Conservation (phyloP, 1,140 invertebrate genomes). For the Zaprionus ghesquierei region DNA sequence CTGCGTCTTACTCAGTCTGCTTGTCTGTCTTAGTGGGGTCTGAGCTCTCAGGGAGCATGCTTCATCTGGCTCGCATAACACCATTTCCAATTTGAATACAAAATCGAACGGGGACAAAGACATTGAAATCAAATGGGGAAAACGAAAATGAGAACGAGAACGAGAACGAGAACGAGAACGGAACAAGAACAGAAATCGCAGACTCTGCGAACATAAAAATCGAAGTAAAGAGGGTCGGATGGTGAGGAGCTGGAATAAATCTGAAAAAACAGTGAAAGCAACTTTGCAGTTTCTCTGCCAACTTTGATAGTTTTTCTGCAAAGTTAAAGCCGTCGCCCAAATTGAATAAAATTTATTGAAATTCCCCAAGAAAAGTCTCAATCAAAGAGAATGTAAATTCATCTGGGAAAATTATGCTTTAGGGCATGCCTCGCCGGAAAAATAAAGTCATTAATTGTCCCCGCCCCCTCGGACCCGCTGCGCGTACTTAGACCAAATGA, state of each 20-base stretch:
- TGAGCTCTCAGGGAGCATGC: slow-evolving; percentile 34
- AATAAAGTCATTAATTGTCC: slow-evolving; percentile 68
- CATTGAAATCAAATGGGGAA: slow-evolving; percentile 55
- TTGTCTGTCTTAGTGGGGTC: slow-evolving; percentile 4
- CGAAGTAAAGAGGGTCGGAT: no score
- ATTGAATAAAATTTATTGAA: neutral
- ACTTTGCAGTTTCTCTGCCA: slow-evolving; percentile 13
- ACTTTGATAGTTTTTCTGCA: slow-evolving; percentile 5
- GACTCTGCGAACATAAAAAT: neutral
- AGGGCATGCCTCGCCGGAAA: slow-evolving; percentile 5
- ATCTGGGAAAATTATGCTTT: slow-evolving; percentile 9
- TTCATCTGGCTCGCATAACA: slow-evolving; percentile 66
- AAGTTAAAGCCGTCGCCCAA: neutral
- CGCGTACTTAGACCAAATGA: slow-evolving; percentile 34
- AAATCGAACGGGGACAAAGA: slow-evolving; percentile 66
- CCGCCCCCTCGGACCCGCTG: neutral
- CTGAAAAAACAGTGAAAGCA: slow-evolving; percentile 16
- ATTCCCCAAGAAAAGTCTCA: neutral
- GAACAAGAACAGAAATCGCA: slow-evolving; percentile 20
- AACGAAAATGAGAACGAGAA: no score
- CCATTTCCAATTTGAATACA: slow-evolving; percentile 70
- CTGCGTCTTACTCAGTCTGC: slow-evolving; percentile 31
- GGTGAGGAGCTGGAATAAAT: no score
- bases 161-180: no score
- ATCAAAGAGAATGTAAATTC: neutral